Conservation (phyloP, 1,140 invertebrate species). For the Ptiloglossa arizonensis region DNA sequence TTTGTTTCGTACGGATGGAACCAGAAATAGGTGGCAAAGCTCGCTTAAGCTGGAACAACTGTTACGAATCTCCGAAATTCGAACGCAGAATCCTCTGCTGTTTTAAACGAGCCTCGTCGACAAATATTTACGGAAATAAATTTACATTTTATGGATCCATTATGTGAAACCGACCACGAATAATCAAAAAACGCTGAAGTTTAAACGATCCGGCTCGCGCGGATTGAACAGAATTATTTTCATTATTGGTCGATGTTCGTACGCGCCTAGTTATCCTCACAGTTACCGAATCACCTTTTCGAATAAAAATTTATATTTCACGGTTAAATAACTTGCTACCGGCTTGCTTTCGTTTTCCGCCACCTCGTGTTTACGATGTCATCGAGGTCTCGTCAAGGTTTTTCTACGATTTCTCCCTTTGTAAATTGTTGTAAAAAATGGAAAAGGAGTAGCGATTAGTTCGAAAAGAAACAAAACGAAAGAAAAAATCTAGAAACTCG, state of each 20-base stretch:
- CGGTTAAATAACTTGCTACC: not conserved
- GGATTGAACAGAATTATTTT: slow-evolving; percentile 2
- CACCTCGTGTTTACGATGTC: too few relatives aligned
- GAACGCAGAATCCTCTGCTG: slow-evolving; percentile 16
- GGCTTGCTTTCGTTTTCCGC: too few relatives aligned
- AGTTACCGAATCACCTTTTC: not conserved
- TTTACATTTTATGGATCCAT: slow-evolving; percentile 22
- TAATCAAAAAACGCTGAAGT: slow-evolving; percentile 22
- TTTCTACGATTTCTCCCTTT: too few relatives aligned
- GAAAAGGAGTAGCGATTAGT: too few relatives aligned
- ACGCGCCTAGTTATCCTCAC: too few relatives aligned
- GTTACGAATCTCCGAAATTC: not conserved
- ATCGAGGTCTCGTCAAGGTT: too few relatives aligned
- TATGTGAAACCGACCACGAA: slow-evolving; percentile 7
- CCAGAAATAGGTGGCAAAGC: slow-evolving; percentile 41
- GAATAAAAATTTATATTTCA: not conserved
- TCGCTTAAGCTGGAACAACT: slow-evolving; percentile 1
- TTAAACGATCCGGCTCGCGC: slow-evolving; percentile 11
- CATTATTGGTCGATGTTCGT: not conserved
- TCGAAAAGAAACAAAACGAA: too few relatives aligned
- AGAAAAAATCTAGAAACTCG: too few relatives aligned
- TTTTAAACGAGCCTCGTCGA: not conserved
- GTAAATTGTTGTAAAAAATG: too few relatives aligned
- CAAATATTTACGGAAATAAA: slow-evolving; percentile 22
- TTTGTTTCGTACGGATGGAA: slow-evolving; percentile 41